phyloP scores from a whole-genome alignment of 2,888 invertebrate genomes.

The Standfussiana lucernea region DNA sequence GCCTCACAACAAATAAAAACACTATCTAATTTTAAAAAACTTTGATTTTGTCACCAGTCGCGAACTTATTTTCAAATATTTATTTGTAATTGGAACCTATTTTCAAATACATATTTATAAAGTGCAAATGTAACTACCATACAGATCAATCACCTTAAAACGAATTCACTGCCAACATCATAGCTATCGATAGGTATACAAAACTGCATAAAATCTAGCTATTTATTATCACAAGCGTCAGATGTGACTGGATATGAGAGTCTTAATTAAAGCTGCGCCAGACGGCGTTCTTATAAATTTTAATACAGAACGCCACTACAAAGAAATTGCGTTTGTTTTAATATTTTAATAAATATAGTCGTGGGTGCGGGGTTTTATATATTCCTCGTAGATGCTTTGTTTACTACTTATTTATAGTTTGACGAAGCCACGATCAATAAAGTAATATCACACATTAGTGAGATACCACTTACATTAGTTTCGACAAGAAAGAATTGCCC shows the following conservation, averaged over 20 bases:
- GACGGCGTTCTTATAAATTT: conserved; percentile 70
- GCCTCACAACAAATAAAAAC: not conserved
- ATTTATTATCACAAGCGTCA: conserved; percentile 66
- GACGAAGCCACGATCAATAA: not conserved
- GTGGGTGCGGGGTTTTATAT: conserved; percentile 39
- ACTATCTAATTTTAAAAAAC: not conserved
- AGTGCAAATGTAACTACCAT: not conserved
- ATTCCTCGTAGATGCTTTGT: conserved; percentile 23
- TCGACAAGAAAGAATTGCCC: not conserved
- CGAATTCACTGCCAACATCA: not conserved
- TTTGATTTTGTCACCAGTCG: not conserved
- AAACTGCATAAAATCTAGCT: conserved; percentile 49
- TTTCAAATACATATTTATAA: not conserved
- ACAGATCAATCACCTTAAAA: not conserved
- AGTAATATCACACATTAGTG: too few relatives aligned
- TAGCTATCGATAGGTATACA: conserved; percentile 23
- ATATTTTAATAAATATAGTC: conserved; percentile 66
- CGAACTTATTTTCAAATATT: not conserved
- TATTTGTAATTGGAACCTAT: not conserved
- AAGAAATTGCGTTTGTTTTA: conserved; percentile 59
- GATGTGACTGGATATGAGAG: conserved; percentile 73
- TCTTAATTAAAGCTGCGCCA: conserved; percentile 73
- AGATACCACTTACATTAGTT: not conserved
- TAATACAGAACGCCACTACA: conserved; percentile 61
- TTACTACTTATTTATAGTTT: conserved; percentile 7